Base-by-base conservation (phyloP, 2,888 invertebrate species). In the Caenorhabditis sp. region DNA sequence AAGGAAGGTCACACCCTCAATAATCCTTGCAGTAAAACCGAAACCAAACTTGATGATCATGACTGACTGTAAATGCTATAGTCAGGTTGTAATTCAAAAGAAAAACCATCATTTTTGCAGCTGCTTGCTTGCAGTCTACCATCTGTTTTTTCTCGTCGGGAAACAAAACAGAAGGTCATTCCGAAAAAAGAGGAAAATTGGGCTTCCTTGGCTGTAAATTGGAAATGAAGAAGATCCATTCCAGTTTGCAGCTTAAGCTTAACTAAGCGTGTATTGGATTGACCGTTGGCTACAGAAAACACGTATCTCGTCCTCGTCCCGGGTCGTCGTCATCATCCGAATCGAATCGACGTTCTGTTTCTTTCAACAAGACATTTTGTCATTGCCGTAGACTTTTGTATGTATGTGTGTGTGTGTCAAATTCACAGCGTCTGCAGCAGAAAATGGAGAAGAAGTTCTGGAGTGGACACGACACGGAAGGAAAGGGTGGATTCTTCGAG, bases 241-340 rank as follows among this genome's bases (percentile, higher is more conserved):
- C 74, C 58, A 67, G 65, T 74, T 67, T 50, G 26, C 65, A 20
- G 26, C 32, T 51, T 22, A 58, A 37, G n/a, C n/a, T n/a, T n/a
- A n/a, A 60, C 24, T 35, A 74, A 74, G 65, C 74, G 74, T 67
- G 74, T 58, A 58, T 67, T 74, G 65, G 65, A 74, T 74, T 74
- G 74, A 65, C 65, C 60, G 40, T 58, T 37, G 18, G 15, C 26
- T 26, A 28, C 18, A 28, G 20, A 35, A 55, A 62, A 53, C 55
- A 53, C 40, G 62, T 62, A 64, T 61, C 71, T 71, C 47, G 62
- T n/a, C n/a, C n/a, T n/a, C n/a, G n/a, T n/a, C 18, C 8, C 6
- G 50, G 28, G 28, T 28, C 47, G 47, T 53, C 55, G 53, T 9
- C 13, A 32, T n/a, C n/a, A n/a, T n/a, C n/a, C n/a, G n/a, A n/a